Percentiles rank a stretch among this genome's conserved stretches.
phyloP scores from a whole-genome alignment of 2,797 vertebrate genomes.

The Rhinatrema bivittatum region DNA sequence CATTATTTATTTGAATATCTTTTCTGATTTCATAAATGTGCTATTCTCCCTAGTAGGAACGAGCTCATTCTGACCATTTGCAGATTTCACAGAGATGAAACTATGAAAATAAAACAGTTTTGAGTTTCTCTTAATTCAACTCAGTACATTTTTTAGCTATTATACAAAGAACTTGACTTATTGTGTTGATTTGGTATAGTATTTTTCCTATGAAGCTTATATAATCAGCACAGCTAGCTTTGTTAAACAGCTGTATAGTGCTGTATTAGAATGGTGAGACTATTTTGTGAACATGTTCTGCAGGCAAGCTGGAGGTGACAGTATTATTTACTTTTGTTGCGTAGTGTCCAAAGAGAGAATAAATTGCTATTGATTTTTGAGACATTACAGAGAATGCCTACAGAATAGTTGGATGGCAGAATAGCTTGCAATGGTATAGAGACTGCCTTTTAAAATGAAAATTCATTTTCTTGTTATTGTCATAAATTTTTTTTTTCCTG shows the following conservation, averaged over 20 bases:
- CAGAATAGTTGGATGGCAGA: slow-evolving; percentile 49
- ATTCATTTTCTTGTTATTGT: slow-evolving; percentile 35
- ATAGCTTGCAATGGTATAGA: slow-evolving; percentile 16
- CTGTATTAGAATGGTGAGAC: slow-evolving; percentile 31
- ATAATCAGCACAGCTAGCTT: slow-evolving; percentile 17
- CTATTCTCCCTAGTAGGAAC: no score
- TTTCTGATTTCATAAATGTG: no score
- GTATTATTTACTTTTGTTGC: slow-evolving; percentile 77
- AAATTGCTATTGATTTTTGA: slow-evolving; percentile 83
- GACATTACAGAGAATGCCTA: slow-evolving; percentile 55
- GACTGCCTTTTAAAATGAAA: slow-evolving; percentile 39
- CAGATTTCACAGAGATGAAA: no score
- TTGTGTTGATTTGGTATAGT: slow-evolving; percentile 23
- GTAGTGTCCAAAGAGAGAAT: slow-evolving; percentile 74
- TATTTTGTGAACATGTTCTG: slow-evolving; percentile 51
- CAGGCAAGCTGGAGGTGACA: slow-evolving; percentile 63
- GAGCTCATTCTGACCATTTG: no score
- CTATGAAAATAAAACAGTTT: no score
- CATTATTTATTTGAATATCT: no score
- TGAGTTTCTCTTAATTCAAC: background rate
- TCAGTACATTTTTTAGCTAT: background rate
- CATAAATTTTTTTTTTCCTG: slow-evolving; percentile 13
- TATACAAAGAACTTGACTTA: slow-evolving; percentile 11
- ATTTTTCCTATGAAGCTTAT: slow-evolving; percentile 32
- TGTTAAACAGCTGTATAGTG: slow-evolving; percentile 35